Conservation (phyloP, 92 coral and sea anemone species). For the Galaxea fascicularis region DNA sequence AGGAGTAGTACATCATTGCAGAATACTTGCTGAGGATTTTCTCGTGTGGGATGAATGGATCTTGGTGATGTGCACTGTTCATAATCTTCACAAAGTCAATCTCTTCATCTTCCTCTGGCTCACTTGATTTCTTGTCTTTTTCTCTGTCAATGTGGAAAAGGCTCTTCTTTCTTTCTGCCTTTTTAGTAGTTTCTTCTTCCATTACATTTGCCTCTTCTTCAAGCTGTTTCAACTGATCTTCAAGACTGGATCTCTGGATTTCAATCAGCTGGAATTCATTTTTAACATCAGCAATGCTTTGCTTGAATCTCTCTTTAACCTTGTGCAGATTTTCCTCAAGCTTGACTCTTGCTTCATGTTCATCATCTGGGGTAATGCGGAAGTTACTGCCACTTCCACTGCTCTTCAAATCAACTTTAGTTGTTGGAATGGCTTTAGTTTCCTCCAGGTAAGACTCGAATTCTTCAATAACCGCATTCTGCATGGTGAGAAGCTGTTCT, state of each 20-base stretch:
- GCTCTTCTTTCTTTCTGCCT: conserved; percentile 50
- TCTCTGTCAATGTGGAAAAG: conserved; percentile 29
- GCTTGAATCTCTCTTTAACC: conserved; percentile 74
- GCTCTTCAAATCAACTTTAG: conserved; percentile 39
- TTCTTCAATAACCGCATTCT: conserved; percentile 90
- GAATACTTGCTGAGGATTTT: conserved; percentile 94
- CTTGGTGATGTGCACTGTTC: conserved; percentile 83
- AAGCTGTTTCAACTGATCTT: conserved; percentile 73
- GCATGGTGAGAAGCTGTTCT: conserved; percentile 85
- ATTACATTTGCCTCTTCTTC: conserved; percentile 64
- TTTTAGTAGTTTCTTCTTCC: conserved; percentile 47
- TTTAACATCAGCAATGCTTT: conserved; percentile 84
- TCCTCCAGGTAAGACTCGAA: conserved; percentile 81
- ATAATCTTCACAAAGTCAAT: conserved; percentile 93
- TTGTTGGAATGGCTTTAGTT: conserved; percentile 62
- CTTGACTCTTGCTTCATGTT: conserved; percentile 65
- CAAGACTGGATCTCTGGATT: conserved; percentile 84
- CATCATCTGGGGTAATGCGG: conserved; percentile 67
- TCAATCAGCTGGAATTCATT: conserved; percentile 88
- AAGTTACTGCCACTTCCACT: conserved; percentile 27
- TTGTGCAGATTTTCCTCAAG: conserved; percentile 65
- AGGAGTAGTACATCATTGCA: conserved; percentile 90
- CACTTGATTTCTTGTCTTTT: conserved; percentile 24
- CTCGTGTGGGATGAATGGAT: conserved; percentile 95
- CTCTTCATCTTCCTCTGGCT: conserved; percentile 77